phyloP scores from a whole-genome alignment of 2,113 vertebrate species.

The Lichenostomus cassidix region DNA sequence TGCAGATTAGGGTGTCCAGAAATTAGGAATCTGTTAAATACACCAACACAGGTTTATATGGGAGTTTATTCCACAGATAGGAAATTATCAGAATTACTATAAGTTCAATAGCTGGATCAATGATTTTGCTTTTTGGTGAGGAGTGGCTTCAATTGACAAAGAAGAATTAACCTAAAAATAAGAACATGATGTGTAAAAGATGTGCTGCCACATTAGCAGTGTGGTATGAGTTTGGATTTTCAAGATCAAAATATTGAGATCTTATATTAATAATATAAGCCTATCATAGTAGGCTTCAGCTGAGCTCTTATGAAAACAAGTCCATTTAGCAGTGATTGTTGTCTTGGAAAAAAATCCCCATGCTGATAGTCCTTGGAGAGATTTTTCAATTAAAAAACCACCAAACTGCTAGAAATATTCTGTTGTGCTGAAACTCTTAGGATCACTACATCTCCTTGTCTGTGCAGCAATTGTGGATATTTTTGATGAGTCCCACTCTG shows the following conservation, averaged over 20 bases:
- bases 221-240: neutral
- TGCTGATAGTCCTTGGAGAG: neutral
- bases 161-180: neutral
- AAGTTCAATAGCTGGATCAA: neutral
- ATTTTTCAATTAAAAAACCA: constrained; percentile 1
- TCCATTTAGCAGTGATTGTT: neutral
- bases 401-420: neutral
- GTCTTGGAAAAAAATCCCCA: neutral
- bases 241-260: neutral
- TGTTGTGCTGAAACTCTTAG: neutral
- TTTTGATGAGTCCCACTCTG: neutral
- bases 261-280: neutral
- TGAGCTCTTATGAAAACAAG: neutral
- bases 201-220: neutral
- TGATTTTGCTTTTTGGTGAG: neutral
- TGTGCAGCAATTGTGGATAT: neutral
- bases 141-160: neutral
- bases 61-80: neutral
- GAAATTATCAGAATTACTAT: neutral
- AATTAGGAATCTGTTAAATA: neutral
- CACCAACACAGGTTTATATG: neutral
- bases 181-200: neutral
- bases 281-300: neutral
- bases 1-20: neutral
- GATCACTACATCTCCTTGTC: neutral